Evolutionary conservation across 2,113 vertebrate genomes (phyloP), one percentile per base, ranked within the genome.

Genomic region (Rhinolophus ferrumequinum): DNA sequence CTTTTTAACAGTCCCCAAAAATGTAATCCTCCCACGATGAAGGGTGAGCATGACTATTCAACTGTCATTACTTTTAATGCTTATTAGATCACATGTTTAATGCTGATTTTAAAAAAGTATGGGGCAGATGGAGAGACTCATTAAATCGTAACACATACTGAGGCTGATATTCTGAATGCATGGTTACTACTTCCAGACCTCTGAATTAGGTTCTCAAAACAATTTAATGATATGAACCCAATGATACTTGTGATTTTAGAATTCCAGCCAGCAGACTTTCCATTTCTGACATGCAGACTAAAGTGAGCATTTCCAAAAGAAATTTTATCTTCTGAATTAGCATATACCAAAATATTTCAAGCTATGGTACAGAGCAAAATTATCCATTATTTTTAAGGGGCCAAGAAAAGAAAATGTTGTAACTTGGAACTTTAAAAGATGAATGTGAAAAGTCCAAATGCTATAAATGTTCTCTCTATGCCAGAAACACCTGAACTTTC

Each of bases 381-480:
- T 89, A 89, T 94, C 97, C 97, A 96, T 97, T 98, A 97, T 96
- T 96, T 97, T 96, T 96, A 96, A 97, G 88, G 70, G 44, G 15
- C 89, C 69, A 76, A 93, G 94, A 94, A 97, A 97, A 98, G 95
- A 96, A 98, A 98, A 97, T 96, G 95, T 96, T 97, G 88, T 97
- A 96, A 93, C 84, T 86, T 64, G 56, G 93, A 96, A 97, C 97
- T 90, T 96, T 84, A 94, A 97, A 97, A 97, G 88, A 96, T 96
- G 54, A 97, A 96, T 92, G 93, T 96, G 95, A 93, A 97, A 95
- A 96, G 64, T 30, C 90, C 93, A 96, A 97, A 89, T 87, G 96
- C 84, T 91, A 91, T 96, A 97, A 97, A 97, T 97, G 97, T 97
- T 91, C 95, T 96, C 93, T 89, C 67, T 95, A 75, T 95, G 64